Evolutionary conservation across 2,113 vertebrate species (phyloP), one percentile per base, ranked within the genome.

Genomic region (Chlorodrepanis virens): DNA sequence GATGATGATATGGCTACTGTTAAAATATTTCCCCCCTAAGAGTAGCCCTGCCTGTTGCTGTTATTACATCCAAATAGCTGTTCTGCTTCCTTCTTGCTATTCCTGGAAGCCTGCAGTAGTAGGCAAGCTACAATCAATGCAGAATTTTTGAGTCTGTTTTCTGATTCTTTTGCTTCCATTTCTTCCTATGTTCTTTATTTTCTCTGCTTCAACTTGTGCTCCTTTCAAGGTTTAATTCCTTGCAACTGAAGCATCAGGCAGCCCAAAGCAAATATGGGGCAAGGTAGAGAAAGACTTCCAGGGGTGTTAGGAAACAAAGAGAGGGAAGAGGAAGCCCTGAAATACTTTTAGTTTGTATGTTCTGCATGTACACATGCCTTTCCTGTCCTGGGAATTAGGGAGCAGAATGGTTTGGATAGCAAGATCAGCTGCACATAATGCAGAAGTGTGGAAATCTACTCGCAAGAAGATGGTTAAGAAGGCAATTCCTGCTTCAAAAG

Each of bases 1-100:
- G 57, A 59, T 9, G 14, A 75, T 89, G 57, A 84, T 88, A 90
- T 28, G 69, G 77, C 78, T 90, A 40, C 80, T 75, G 44, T 89
- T 92, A 71, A 93, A 95, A 82, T 89, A 95, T 83, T 93, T 87
- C 10, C 68, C 95, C 87, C 78, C 40, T 87, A 93, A 96, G 90
- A 94, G 94, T 53, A 96, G 79, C 59, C 82, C 89, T 93, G 71
- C 83, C 72, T 95, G 35, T 93, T 92, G 69, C 71, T 90, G 35
- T 78, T 93, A 83, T 37, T 95, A 64, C 80, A 89, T 81, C 86
- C 61, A 89, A 47, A 72, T 90, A 90, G 72, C 88, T 90, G 56
- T 64, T 96, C 76, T 84, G 64, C 68, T 90, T 92, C 53, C 49
- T 4, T 79, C 47, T 35, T 79, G 61, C 84, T 83, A 0, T 86